Percentiles rank a stretch among this genome's conserved stretches.
Conservation (phyloP, 2,888 invertebrate genomes). For the Acheta domesticus region DNA sequence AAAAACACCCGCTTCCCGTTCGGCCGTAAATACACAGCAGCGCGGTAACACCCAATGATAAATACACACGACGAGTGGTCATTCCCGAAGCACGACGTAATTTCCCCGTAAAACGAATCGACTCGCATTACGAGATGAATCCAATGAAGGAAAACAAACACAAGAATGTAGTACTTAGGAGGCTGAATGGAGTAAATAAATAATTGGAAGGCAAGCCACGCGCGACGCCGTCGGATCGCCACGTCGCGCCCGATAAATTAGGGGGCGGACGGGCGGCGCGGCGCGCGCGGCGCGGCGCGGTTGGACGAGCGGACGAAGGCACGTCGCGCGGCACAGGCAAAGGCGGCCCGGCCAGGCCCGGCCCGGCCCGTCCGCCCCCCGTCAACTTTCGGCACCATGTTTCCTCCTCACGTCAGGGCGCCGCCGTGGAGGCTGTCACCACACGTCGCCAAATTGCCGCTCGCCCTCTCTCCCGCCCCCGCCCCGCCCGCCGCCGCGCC, state of each 20-base stretch:
- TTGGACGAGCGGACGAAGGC: no score
- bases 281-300: no score
- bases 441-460: conserved; percentile 35
- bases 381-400: conserved; percentile 35
- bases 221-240: not conserved
- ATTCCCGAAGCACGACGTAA: not conserved
- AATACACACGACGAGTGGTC: conserved; percentile 1
- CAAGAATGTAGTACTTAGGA: conserved; percentile 4
- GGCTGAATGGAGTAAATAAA: conserved; percentile 18
- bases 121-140: not conserved
- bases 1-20: no score
- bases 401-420: conserved; percentile 29
- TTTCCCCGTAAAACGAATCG: not conserved
- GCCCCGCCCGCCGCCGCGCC: conserved; percentile 25
- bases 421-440: conserved; percentile 28
- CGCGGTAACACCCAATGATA: not conserved
- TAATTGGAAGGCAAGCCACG: not conserved
- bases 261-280: not conserved
- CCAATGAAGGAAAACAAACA: conserved; percentile 18
- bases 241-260: not conserved
- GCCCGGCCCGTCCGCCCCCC: not conserved
- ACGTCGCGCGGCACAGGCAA: no score
- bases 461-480: conserved; percentile 20
- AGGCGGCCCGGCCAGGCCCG: no score
- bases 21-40: no score